Evolutionary conservation across 2,888 invertebrate species (phyloP), one percentile per base, ranked within the genome.

Genomic region (Ichneumon xanthorius): DNA sequence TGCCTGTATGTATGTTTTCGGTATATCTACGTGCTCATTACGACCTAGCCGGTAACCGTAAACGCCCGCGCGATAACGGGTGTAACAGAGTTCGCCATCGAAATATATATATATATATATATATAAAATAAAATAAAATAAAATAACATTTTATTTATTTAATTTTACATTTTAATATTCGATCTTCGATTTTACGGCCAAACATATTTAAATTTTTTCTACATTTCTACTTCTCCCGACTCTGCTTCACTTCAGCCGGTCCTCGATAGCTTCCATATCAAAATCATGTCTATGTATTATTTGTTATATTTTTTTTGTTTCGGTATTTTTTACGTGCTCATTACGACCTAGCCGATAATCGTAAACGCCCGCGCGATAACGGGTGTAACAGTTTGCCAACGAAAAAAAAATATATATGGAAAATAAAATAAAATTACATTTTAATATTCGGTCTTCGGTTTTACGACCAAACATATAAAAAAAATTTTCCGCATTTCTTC

Each of bases 291-390:
- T 48, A 65, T 9, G n/a, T 19, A 48, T 71, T 50, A 37, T 40
- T 9, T 11, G 1, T 40, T 40, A 33, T 5, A 53, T 58, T 48
- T 48, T 40, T 40, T 11, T 40, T 48, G 11, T 65, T 73, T 68
- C 68, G 11, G 65, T 70, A 30, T 75, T 40, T 53, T 77, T 65
- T 80, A 75, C 65, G 80, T 58, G 68, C 67, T 76, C 58, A 30
- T 81, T 58, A 50, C 63, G 63, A 58, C 77, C 86, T 84, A 88
- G 90, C 90, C 88, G 89, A 89, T 91, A 90, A 37, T 9, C 33
- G 33, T 33, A 5, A 33, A 33, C 33, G 33, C 33, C 33, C 37
- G 9, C 37, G 37, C 61, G 53, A 11, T 53, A 37, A 2, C 0
- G 63, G 6, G 11, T 14, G 14, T 14, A 53, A 71, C 22, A 30